Percentiles rank a stretch among this genome's conserved stretches.
These are phyloP conservation scores for Zonitis immaculata DNA, from an alignment of 2,888 invertebrate species.

Conservation along the genomic window DNA sequence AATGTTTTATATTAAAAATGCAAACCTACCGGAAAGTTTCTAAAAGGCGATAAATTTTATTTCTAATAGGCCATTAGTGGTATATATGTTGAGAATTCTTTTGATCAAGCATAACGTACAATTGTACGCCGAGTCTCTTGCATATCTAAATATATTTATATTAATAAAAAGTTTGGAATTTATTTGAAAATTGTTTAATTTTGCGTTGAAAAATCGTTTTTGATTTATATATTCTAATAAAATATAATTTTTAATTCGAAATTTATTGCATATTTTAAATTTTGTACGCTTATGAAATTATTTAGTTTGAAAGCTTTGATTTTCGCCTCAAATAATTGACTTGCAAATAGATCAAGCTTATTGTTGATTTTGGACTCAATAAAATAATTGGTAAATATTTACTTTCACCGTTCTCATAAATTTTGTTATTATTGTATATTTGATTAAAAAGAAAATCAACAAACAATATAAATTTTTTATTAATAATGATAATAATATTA, in stretches of 20 bases:
- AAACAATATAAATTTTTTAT: constrained; percentile 32
- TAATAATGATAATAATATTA: too few relatives aligned
- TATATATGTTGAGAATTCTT: constrained; percentile 9
- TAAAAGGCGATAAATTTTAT: constrained; percentile 13
- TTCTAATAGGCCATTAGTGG: constrained; percentile 17
- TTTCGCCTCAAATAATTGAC: not conserved
- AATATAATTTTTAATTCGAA: too few relatives aligned
- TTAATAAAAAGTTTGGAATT: not conserved
- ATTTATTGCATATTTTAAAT: too few relatives aligned
- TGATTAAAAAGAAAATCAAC: not conserved
- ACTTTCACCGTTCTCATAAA: not conserved
- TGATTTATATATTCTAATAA: too few relatives aligned
- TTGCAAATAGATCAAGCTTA: not conserved
- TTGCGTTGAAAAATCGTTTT: too few relatives aligned
- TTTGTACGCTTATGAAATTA: not conserved
- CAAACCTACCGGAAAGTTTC: constrained; percentile 16
- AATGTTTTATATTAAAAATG: constrained; percentile 19
- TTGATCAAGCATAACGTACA: constrained; percentile 12
- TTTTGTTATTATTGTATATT: not conserved
- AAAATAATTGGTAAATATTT: not conserved
- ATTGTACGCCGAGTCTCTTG: too few relatives aligned
- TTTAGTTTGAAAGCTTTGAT: not conserved
- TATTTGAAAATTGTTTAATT: not conserved
- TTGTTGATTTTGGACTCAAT: not conserved
- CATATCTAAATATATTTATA: too few relatives aligned